Percentiles rank a stretch among this genome's conserved stretches.
Conservation (phyloP, 2,888 invertebrate species). For the Aspidiotus destructor region DNA sequence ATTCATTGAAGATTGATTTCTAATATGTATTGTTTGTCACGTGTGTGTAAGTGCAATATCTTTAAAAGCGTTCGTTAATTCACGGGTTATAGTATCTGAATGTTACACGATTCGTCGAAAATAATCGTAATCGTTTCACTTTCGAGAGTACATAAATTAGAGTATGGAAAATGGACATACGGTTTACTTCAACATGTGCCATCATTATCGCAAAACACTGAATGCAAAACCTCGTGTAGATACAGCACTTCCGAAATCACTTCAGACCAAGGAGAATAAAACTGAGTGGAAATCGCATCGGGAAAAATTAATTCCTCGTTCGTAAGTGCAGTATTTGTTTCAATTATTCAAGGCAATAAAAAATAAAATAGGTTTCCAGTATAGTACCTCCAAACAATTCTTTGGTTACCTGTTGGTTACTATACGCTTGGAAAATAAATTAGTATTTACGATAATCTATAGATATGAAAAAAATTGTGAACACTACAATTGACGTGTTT, state of each 20-base stretch:
- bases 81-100: no score
- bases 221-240: conserved; percentile 42
- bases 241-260: conserved; percentile 41
- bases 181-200: conserved; percentile 42
- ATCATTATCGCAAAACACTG: conserved; percentile 43
- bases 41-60: no score
- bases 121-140: no score
- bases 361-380: neutral
- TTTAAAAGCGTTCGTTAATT: no score
- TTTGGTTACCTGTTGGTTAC: no score
- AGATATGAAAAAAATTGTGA: no score
- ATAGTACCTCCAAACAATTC: no score
- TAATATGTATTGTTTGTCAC: no score
- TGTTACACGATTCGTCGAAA: no score
- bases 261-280: conserved; percentile 35
- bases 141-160: neutral
- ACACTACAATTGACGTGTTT: no score
- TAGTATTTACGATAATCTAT: no score
- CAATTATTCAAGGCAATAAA: conserved; percentile 1
- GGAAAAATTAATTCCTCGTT: conserved; percentile 8
- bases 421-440: no score
- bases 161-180: conserved; percentile 35
- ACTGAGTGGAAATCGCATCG: neutral
- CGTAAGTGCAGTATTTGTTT: conserved; percentile 16
- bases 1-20: neutral